phyloP scores from a whole-genome alignment of 2,113 vertebrate species.

The Lampris incognitus region DNA sequence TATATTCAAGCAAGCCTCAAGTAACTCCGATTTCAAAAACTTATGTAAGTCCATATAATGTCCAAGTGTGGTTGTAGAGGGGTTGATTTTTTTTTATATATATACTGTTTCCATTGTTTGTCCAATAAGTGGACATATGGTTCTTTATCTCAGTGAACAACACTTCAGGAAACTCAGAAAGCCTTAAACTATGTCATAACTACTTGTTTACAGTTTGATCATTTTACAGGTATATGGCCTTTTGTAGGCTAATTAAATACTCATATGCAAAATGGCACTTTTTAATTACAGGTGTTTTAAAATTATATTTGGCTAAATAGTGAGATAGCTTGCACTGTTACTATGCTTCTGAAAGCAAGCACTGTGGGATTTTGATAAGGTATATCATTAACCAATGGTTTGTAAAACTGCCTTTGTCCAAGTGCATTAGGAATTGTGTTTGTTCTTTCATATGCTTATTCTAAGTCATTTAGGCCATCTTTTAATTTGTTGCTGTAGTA shows the following conservation, averaged over 20 bases:
- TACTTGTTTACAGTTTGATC: conserved; percentile 81
- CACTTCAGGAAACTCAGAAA: conserved; percentile 83
- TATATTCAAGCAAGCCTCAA: conserved; percentile 32
- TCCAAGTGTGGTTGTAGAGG: conserved; percentile 38
- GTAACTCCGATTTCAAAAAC: conserved; percentile 11
- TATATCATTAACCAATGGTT: conserved; percentile 66
- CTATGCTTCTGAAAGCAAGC: conserved; percentile 68
- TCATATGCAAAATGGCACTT: conserved; percentile 81
- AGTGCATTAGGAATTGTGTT: conserved; percentile 74
- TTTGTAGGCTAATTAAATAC: conserved; percentile 54
- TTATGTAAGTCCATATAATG: conserved; percentile 1
- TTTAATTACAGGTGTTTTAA: conserved; percentile 72
- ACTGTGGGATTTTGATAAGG: conserved; percentile 76
- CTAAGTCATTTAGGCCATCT: conserved; percentile 39
- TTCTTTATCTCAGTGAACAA: conserved; percentile 81
- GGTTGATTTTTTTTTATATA: conserved; percentile 6
- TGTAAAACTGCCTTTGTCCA: conserved; percentile 73
- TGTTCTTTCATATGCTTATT: conserved; percentile 39
- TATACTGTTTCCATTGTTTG: conserved; percentile 59
- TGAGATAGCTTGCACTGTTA: conserved; percentile 77
- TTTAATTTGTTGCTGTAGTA: conserved; percentile 22
- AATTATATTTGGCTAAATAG: conserved; percentile 70
- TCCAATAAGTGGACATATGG: conserved; percentile 50
- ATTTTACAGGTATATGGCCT: conserved; percentile 67
- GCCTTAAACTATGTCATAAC: conserved; percentile 84